Evolutionary conservation across 2,797 vertebrate species (phyloP), one percentile per base, ranked within the genome.

Genomic region (Cephalopachus bancanus): DNA sequence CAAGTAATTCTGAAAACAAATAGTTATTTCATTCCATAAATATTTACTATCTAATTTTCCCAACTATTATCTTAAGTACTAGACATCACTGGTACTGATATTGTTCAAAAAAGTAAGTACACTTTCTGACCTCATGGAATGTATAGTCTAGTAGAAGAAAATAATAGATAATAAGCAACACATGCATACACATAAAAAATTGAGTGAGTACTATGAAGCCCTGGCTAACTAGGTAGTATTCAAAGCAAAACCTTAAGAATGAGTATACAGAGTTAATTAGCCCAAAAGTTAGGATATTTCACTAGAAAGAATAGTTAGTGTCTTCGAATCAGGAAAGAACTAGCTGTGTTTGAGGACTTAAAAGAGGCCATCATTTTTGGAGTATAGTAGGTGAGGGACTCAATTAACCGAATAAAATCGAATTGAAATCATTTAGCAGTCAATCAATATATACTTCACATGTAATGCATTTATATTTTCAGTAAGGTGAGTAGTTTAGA

Each of bases 391-490:
- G 10, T 72, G 62, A 92, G 33, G 20, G 53, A 26, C 22, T 83
- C 49, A 91, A 57, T 62, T 83, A 75, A 67, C 5, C 12, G 55
- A 94, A 33, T 17, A 53, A 92, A 37, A 11, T 71, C 51, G 57
- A 83, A 72, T 3, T 71, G 30, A 92, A 83, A 71, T 81, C 81
- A 76, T 92, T 74, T 55, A 92, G 53, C 17, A 90, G 1, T 2
- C 53, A 84, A 24, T 75, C 44, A 59, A 26, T 33, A 20, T 17
- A 71, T 69, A 79, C 80, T 69, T 93, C 86, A 65, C 33, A 30
- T 71, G 12, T 83, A 94, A 51, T 44, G 5, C 81, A 83, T 49
- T 79, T 79, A 67, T 69, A 14, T 80, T 93, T 91, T 83, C 26
- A 92, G 51, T 30, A 71, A 91, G 67, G 9, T 83, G 62, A 57